Evolutionary conservation across 2,113 vertebrate species (phyloP).

Genomic region (Sapajus apella): DNA sequence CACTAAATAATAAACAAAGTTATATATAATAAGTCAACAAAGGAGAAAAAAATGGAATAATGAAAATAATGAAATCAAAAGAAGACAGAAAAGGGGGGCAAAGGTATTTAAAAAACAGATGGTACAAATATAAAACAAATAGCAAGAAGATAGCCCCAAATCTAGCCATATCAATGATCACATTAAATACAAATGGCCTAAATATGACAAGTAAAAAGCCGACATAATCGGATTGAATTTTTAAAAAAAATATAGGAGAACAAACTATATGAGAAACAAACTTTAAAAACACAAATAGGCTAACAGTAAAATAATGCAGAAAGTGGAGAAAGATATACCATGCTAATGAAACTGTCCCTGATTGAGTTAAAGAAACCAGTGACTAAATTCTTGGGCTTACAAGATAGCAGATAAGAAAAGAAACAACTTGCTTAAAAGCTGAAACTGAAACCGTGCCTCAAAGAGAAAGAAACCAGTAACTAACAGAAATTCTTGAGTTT

Average conservation of each 20-base stretch:
- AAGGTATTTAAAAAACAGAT: background rate
- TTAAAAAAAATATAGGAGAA: background rate
- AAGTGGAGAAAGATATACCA: background rate
- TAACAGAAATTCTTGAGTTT: too few relatives aligned
- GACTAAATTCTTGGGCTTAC: too few relatives aligned
- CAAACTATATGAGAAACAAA: background rate
- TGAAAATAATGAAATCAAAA: background rate
- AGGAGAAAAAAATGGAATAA: background rate
- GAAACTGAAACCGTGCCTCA: too few relatives aligned
- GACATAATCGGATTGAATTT: background rate
- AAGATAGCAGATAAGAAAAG: too few relatives aligned
- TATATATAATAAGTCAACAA: background rate
- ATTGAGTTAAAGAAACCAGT: too few relatives aligned
- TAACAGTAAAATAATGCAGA: conserved; percentile 12
- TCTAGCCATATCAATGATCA: background rate
- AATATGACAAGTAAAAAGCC: background rate
- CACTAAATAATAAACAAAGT: background rate
- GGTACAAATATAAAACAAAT: background rate
- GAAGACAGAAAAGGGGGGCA: background rate
- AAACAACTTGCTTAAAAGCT: too few relatives aligned
- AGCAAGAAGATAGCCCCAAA: background rate
- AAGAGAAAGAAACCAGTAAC: too few relatives aligned
- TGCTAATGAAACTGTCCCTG: background rate
- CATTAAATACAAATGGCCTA: background rate
- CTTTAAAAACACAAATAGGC: background rate